Evolutionary conservation across 1,140 invertebrate species (phyloP).

Genomic region (Euwallacea fornicatus): DNA sequence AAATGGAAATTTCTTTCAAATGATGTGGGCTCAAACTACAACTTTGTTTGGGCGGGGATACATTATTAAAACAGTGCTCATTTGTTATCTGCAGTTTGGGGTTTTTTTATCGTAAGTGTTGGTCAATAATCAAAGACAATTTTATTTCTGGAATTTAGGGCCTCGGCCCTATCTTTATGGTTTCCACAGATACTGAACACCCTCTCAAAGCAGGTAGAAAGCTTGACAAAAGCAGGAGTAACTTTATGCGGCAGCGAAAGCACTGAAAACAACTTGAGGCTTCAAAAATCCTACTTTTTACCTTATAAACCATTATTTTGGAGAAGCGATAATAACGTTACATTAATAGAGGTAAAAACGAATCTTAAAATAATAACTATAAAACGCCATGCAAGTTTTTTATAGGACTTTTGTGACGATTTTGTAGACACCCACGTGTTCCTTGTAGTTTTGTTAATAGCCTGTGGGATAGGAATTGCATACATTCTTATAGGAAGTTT

Average conservation of each 20-base stretch:
- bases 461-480: conserved; percentile 54
- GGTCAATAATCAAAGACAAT: conserved; percentile 3
- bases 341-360: neutral
- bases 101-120: conserved; percentile 55
- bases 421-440: conserved; percentile 53
- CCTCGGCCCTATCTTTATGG: conserved; percentile 59
- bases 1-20: conserved; percentile 38
- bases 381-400: neutral
- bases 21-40: conserved; percentile 55
- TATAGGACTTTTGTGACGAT: conserved; percentile 42
- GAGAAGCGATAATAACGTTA: neutral
- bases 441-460: conserved; percentile 57
- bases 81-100: conserved; percentile 61
- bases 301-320: conserved; percentile 2
- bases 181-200: conserved; percentile 60
- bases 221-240: conserved; percentile 34
- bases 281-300: neutral
- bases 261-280: neutral
- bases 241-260: conserved; percentile 39
- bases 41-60: conserved; percentile 58
- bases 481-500: conserved; percentile 57
- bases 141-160: conserved; percentile 46
- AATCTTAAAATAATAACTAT: neutral
- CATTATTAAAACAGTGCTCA: conserved; percentile 59
- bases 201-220: conserved; percentile 45